Evolutionary conservation across 1,140 invertebrate species (phyloP).

Genomic region (Bombus terrestris): DNA sequence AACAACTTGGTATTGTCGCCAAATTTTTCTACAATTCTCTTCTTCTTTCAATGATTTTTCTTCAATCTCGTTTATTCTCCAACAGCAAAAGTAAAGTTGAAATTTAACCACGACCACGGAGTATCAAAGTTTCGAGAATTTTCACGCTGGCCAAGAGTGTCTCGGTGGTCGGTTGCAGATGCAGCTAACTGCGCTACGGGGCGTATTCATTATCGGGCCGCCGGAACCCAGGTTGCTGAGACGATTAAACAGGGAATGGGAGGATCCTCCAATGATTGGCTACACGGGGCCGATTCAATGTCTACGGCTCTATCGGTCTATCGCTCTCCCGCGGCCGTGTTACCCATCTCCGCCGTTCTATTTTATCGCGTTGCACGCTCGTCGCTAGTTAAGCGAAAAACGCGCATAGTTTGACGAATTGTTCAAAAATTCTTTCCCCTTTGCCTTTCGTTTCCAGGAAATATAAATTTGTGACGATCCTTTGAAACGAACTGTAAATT

Average conservation of each 20-base stretch:
- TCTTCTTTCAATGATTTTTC: neutral
- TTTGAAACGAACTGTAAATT: neutral
- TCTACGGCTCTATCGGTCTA: constrained; percentile 66
- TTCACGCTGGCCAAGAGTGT: constrained; percentile 55
- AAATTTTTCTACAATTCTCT: neutral
- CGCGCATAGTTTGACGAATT: neutral
- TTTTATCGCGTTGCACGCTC: constrained; percentile 48
- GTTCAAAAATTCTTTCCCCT: neutral
- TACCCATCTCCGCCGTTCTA: constrained; percentile 48
- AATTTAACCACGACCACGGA: neutral
- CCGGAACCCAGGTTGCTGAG: constrained; percentile 74
- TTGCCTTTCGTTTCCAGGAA: no score
- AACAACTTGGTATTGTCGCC: neutral
- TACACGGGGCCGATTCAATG: constrained; percentile 74
- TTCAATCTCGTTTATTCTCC: neutral
- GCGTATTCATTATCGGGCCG: constrained; percentile 76
- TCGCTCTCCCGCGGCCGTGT: constrained; percentile 54
- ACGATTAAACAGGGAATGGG: constrained; percentile 81
- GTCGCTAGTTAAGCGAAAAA: neutral
- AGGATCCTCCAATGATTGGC: constrained; percentile 79
- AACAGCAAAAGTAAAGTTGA: neutral
- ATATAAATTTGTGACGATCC: neutral
- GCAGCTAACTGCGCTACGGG: constrained; percentile 67
- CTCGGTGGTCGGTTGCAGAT: constrained; percentile 63
- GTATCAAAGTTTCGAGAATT: constrained; percentile 43